Percentiles rank a stretch among this genome's conserved stretches.
Evolutionary conservation across 1,140 invertebrate genomes (phyloP).

Genomic region (Drosophila mojavensis): DNA sequence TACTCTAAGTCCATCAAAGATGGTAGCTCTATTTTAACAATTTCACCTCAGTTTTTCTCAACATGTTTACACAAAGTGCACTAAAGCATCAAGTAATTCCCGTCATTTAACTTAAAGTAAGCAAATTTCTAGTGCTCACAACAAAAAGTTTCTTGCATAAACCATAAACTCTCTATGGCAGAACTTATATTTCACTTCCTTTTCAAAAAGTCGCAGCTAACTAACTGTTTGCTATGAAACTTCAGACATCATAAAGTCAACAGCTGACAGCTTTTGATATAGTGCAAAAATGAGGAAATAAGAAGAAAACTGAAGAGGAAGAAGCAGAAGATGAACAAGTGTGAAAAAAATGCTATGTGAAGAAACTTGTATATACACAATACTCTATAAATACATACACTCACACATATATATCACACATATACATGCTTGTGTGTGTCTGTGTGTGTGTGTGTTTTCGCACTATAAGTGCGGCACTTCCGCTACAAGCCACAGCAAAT

Average conservation of each 20-base stretch:
- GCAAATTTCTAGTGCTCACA: background rate
- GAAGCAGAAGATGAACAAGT: slow-evolving; percentile 1
- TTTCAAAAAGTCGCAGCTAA: background rate
- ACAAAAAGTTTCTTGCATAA: background rate
- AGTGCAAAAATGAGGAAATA: slow-evolving; percentile 16
- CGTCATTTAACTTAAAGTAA: background rate
- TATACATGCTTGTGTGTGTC: too few species aligned
- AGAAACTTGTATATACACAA: slow-evolving; percentile 21
- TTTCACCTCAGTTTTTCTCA: too few species aligned
- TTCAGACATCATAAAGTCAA: slow-evolving; percentile 7
- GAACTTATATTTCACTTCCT: slow-evolving; percentile 8
- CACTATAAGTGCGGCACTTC: slow-evolving; percentile 36
- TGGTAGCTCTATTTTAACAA: too few species aligned
- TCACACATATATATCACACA: too few species aligned
- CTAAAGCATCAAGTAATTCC: too few species aligned
- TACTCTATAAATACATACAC: background rate
- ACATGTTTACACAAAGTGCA: too few species aligned
- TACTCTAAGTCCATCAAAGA: too few species aligned
- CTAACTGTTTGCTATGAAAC: slow-evolving; percentile 16
- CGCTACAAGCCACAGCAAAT: slow-evolving; percentile 36
- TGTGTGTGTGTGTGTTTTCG: slow-evolving; percentile 1
- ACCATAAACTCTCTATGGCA: background rate
- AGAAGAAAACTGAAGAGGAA: background rate
- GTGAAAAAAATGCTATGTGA: slow-evolving; percentile 42
- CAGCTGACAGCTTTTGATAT: slow-evolving; percentile 43